Percentiles rank a stretch among this genome's conserved stretches.
Conservation (phyloP, 2,113 vertebrate genomes). For the Apus apus region DNA sequence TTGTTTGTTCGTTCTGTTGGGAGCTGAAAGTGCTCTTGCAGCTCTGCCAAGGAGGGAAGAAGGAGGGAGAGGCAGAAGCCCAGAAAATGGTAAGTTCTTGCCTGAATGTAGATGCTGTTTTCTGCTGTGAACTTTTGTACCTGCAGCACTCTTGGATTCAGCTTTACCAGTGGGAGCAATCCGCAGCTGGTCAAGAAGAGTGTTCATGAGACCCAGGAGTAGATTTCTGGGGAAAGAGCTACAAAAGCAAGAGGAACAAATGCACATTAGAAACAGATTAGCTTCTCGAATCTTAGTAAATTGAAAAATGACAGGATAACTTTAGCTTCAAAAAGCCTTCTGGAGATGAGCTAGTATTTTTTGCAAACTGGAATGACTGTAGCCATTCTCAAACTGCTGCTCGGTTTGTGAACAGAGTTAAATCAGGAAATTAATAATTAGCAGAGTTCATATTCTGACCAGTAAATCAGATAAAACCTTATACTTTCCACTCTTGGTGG, state of each 20-base stretch:
- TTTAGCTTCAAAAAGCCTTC: background rate
- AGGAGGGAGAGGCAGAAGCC: background rate
- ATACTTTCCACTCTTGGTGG: background rate
- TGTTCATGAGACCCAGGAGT: background rate
- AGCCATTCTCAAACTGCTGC: background rate
- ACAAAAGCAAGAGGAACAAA: background rate
- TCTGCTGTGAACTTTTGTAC: constrained; percentile 51
- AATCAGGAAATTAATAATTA: background rate
- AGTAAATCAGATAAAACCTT: background rate
- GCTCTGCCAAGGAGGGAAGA: background rate
- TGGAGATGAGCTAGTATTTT: background rate
- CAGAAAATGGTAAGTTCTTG: background rate
- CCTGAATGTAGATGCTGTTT: background rate
- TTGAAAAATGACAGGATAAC: background rate
- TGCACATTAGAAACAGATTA: background rate
- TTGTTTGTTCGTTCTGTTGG: background rate
- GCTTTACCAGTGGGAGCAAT: background rate
- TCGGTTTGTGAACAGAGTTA: background rate
- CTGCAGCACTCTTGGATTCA: background rate
- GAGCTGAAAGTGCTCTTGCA: background rate
- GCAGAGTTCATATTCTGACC: background rate
- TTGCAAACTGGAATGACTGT: background rate
- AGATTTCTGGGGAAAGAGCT: background rate
- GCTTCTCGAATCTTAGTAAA: background rate
- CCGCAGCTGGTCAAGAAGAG: background rate